Conservation (phyloP, 2,797 vertebrate species). For the Myotis myotis region DNA sequence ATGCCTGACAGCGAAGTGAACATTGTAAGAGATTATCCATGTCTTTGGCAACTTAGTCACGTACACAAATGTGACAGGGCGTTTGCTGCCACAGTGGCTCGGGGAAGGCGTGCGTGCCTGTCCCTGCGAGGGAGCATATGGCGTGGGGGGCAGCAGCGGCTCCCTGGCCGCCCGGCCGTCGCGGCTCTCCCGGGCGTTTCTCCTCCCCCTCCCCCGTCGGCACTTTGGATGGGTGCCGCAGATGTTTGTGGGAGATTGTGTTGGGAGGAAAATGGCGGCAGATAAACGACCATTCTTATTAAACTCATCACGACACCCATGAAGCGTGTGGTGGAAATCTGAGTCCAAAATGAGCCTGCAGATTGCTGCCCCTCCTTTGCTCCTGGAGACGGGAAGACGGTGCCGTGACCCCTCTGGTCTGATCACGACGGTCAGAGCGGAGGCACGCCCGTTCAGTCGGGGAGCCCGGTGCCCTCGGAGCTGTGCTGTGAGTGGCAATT, state of each 20-base stretch:
- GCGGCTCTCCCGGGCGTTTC: neutral
- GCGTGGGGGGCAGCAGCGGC: fast-evolving
- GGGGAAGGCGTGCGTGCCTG: fast-evolving
- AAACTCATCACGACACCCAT: slow-evolving; percentile 29
- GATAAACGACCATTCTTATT: slow-evolving; percentile 1
- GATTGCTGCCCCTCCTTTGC: neutral
- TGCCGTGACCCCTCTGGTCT: neutral
- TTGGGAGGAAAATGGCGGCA: neutral
- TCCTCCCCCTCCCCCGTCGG: neutral
- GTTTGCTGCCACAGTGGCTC: neutral
- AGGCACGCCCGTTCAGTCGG: neutral
- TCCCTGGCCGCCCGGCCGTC: neutral
- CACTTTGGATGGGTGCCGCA: slow-evolving; percentile 10
- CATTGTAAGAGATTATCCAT: neutral
- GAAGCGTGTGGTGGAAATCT: neutral
- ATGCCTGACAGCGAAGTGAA: neutral
- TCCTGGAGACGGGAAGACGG: neutral
- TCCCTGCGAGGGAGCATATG: fast-evolving
- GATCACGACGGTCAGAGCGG: neutral
- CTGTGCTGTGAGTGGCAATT: neutral
- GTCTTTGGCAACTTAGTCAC: neutral
- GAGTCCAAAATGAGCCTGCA: neutral
- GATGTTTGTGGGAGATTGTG: slow-evolving; percentile 32
- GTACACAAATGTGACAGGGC: neutral
- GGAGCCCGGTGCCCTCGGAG: neutral